Evolutionary conservation across 2,888 invertebrate genomes (phyloP).

Genomic region (Blastobasis lacticolella): DNA sequence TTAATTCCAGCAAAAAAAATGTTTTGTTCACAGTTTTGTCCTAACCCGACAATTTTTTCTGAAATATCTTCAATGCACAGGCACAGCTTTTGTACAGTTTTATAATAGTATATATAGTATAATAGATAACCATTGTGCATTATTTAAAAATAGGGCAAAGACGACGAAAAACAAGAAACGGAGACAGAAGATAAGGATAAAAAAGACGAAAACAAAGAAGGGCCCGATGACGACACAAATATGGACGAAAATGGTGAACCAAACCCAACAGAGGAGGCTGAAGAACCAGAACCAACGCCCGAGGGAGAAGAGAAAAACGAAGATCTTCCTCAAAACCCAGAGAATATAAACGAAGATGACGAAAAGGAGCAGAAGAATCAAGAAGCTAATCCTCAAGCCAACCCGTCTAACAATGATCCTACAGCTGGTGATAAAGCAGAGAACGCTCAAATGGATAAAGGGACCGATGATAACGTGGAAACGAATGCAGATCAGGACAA

Average conservation of each 20-base stretch:
- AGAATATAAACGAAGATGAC: constrained; percentile 56
- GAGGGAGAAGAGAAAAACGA: constrained; percentile 40
- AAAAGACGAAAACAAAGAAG: constrained; percentile 23
- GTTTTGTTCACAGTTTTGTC: too few relatives aligned
- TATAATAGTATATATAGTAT: too few relatives aligned
- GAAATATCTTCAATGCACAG: too few relatives aligned
- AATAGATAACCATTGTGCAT: neutral
- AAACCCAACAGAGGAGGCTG: constrained; percentile 11
- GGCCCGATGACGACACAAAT: constrained; percentile 14
- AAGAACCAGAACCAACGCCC: constrained; percentile 33
- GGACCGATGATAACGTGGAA: constrained; percentile 65
- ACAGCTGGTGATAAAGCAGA: constrained; percentile 64
- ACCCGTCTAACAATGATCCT: constrained; percentile 62
- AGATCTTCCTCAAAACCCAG: constrained; percentile 54
- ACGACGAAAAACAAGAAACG: constrained; percentile 18
- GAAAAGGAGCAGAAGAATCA: constrained; percentile 55
- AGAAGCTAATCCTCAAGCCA: constrained; percentile 67
- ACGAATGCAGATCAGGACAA: constrained; percentile 62
- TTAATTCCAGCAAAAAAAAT: too few relatives aligned
- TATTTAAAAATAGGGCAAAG: constrained; percentile 22
- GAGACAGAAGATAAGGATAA: constrained; percentile 20
- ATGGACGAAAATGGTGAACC: constrained; percentile 14
- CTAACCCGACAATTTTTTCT: too few relatives aligned
- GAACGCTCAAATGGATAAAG: constrained; percentile 60
- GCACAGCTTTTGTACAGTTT: too few relatives aligned